These are phyloP conservation scores for Ceratoteleas bidentatus DNA, from an alignment of 1,140 invertebrate species.

Conservation along the genomic window DNA sequence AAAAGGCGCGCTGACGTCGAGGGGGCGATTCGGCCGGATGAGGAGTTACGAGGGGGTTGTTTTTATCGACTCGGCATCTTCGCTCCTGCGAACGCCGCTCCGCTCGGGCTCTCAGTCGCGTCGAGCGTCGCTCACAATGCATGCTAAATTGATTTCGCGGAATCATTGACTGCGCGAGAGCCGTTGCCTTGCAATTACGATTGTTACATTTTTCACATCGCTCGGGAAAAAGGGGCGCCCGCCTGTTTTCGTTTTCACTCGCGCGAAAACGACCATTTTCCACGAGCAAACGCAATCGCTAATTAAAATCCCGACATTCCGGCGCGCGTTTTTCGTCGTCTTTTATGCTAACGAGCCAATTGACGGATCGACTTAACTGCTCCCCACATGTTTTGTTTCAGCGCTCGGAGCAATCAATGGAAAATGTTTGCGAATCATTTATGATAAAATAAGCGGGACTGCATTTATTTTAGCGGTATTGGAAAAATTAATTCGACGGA, in stretches of 20 bases:
- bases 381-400: no score
- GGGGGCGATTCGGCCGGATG: conserved; percentile 30
- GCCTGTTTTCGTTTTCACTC: conserved; percentile 38
- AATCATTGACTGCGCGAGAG: conserved; percentile 41
- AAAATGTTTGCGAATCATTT: no score
- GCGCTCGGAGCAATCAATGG: no score
- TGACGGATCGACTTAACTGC: conserved; percentile 11
- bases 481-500: no score
- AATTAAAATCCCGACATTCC: conserved; percentile 40
- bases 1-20: conserved; percentile 33
- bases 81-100: conserved; percentile 22
- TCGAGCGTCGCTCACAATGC: conserved; percentile 45
- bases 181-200: conserved; percentile 29
- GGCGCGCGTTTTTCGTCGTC: conserved; percentile 11
- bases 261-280: conserved; percentile 18
- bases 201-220: conserved; percentile 58
- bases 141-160: conserved; percentile 59
- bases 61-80: conserved; percentile 54
- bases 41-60: conserved; percentile 38
- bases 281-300: conserved; percentile 21
- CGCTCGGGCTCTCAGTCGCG: conserved; percentile 31
- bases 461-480: no score
- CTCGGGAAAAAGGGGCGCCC: background rate
- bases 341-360: conserved; percentile 27
- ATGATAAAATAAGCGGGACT: no score